phyloP scores from a whole-genome alignment of 2,113 vertebrate genomes.

The Andinoacara biseriatus region DNA sequence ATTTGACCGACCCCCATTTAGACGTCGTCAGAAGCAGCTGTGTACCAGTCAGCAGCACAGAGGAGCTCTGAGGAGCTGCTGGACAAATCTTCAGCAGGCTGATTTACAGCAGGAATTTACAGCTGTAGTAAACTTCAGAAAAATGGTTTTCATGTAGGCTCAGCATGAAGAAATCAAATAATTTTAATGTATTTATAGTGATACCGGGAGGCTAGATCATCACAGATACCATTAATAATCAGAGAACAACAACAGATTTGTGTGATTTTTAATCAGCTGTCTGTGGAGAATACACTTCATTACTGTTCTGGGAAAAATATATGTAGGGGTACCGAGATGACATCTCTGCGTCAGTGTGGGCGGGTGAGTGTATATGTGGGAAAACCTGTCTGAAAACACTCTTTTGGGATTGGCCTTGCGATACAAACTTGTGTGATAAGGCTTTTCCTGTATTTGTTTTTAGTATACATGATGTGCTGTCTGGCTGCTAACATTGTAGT shows the following conservation, averaged over 20 bases:
- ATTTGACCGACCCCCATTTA: background rate
- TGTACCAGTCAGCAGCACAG: background rate
- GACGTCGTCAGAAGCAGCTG: background rate
- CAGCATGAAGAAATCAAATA: background rate
- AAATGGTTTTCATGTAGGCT: background rate
- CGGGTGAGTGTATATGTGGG: background rate
- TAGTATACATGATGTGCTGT: conserved; percentile 30
- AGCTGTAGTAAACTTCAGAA: background rate
- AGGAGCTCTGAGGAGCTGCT: background rate
- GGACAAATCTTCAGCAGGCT: background rate
- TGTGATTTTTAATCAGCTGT: conserved; percentile 7
- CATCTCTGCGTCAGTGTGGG: background rate
- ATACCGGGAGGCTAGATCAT: background rate
- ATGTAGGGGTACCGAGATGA: background rate
- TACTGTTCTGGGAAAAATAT: background rate
- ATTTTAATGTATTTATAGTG: conserved; percentile 1
- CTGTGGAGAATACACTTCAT: background rate
- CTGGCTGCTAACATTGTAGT: conserved; percentile 40
- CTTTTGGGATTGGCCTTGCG: background rate
- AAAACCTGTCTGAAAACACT: conserved; percentile 1
- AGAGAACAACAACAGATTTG: background rate
- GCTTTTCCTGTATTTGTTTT: conserved; percentile 29
- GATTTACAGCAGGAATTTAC: conserved; percentile 1
- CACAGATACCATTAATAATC: background rate
- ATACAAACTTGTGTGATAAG: background rate